A percentile compares a stretch with the other conserved stretches of the same genome.
phyloP scores from a whole-genome alignment of 2,797 vertebrate genomes.

The Rhinophrynus dorsalis region DNA sequence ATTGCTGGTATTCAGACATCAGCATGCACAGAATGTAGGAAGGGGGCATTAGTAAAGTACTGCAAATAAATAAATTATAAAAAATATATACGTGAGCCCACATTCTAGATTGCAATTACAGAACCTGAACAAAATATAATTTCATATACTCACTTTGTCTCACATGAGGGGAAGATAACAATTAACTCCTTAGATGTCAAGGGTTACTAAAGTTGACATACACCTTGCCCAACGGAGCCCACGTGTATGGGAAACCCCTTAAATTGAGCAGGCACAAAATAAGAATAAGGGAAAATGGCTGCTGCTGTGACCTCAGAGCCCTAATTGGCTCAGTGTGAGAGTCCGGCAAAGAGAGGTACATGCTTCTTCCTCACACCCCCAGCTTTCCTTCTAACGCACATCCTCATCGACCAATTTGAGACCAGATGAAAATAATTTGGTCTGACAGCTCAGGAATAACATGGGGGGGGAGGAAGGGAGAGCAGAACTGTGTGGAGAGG shows the following conservation, averaged over 20 bases:
- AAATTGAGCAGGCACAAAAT: no score
- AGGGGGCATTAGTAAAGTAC: background rate
- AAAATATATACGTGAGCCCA: no score
- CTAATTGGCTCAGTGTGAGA: background rate
- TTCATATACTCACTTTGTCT: no score
- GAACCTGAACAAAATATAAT: no score
- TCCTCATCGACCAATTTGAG: slow-evolving; percentile 16
- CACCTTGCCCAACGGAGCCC: no score
- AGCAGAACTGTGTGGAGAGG: background rate
- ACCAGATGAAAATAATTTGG: slow-evolving; percentile 20
- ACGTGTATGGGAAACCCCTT: no score
- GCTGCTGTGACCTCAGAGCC: background rate
- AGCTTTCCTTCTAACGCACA: slow-evolving; percentile 43
- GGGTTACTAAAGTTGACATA: no score
- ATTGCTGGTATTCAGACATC: slow-evolving; percentile 23
- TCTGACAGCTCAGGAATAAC: slow-evolving; percentile 6
- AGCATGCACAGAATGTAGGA: background rate
- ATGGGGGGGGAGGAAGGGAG: background rate
- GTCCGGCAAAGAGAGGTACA: background rate
- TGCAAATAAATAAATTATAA: no score
- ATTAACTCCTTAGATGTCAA: no score
- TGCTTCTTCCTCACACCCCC: slow-evolving; percentile 33
- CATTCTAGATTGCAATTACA: no score
- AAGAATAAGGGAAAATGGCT: no score
- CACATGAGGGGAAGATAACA: no score